Conservation (phyloP, 2,888 invertebrate genomes). For the Cantharis lateralis region DNA sequence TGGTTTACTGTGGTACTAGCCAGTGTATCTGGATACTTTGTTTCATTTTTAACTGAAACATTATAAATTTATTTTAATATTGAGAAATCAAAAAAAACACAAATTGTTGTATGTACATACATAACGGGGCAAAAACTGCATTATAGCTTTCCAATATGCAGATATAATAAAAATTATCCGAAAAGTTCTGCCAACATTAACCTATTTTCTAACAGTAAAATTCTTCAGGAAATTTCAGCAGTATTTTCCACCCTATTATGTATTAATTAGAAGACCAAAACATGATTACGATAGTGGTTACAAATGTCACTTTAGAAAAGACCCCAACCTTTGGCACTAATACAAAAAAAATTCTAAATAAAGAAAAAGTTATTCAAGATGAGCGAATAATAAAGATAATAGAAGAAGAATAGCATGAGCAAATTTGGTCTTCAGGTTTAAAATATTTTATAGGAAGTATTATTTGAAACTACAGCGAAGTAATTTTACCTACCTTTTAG, state of each 20-base stretch:
- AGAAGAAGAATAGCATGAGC: background rate
- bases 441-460: too few species aligned
- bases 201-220: background rate
- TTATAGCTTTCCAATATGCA: too few species aligned
- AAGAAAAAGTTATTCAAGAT: background rate
- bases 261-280: background rate
- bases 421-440: too few species aligned
- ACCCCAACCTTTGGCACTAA: background rate
- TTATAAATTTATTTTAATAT: background rate
- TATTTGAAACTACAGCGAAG: too few species aligned
- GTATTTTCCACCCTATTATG: background rate
- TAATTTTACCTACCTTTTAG: background rate
- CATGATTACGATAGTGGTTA: background rate
- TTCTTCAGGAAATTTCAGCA: background rate
- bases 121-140: background rate
- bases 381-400: background rate
- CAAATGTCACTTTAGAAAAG: background rate
- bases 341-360: background rate
- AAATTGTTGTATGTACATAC: background rate
- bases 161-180: too few species aligned
- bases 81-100: background rate
- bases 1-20: slow-evolving; percentile 2
- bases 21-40: background rate
- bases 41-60: background rate
- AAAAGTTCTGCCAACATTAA: too few species aligned